Evolutionary conservation across 1,140 invertebrate genomes (phyloP).

Genomic region (Drosophila gunungcola): DNA sequence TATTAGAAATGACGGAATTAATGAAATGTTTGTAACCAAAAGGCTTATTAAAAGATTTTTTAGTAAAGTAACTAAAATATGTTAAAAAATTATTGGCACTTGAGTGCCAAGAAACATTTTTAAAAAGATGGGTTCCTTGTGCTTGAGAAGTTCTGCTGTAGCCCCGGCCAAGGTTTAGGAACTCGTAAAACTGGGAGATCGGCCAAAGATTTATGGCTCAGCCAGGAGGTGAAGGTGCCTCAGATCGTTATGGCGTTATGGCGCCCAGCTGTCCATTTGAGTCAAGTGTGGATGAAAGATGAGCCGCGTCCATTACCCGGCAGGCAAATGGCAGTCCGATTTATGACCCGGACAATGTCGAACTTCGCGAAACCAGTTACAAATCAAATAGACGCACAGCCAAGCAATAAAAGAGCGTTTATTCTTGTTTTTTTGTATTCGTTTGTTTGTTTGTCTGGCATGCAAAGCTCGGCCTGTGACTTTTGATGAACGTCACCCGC

Average conservation of each 20-base stretch:
- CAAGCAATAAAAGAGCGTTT: constrained; percentile 14
- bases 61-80: no score
- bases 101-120: background rate
- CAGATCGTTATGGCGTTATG: constrained; percentile 4
- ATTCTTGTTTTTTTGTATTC: constrained; percentile 1
- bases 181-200: constrained; percentile 9
- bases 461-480: constrained; percentile 48
- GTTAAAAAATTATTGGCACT: no score
- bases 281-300: constrained; percentile 18
- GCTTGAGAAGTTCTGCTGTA: background rate
- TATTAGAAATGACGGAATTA: no score
- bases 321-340: background rate
- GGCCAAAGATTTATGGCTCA: constrained; percentile 5
- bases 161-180: background rate
- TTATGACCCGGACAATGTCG: constrained; percentile 11
- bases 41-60: no score
- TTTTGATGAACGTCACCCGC: constrained; percentile 28
- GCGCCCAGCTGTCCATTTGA: constrained; percentile 14
- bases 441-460: background rate
- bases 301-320: constrained; percentile 18
- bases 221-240: constrained; percentile 7
- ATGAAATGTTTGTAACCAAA: no score
- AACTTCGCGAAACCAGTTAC: constrained; percentile 26
- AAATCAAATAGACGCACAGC: constrained; percentile 12
- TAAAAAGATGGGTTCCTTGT: background rate